Evolutionary conservation across 2,888 invertebrate genomes (phyloP), one percentile per base, ranked within the genome.

Genomic region (Callimorpha dominula): DNA sequence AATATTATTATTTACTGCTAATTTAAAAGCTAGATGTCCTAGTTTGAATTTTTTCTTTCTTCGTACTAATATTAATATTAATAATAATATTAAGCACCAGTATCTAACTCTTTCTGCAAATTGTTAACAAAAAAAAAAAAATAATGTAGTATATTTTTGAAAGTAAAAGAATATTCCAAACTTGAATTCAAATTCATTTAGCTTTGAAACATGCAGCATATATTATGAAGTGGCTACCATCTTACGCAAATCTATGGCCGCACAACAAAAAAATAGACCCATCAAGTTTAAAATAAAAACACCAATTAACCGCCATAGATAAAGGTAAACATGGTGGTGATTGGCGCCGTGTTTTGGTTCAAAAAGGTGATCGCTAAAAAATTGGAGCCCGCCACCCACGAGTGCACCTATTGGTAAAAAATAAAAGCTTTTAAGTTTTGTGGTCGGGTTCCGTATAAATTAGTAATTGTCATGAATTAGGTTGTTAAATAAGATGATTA

Each of bases 241-340:
- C 89, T 91, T 93, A 93, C 92, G 92, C 91, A 78, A 83, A 85
- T 78, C 74, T 81, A 57, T 70, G 73, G 64, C 43, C 64, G 74
- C 40, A 31, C 15, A 73, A 75, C 74, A 78, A 76, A 79, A n/a
- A 85, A 83, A 78, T 70, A 76, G 57, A 76, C 85, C 86, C 86
- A 85, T 86, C 86, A 85, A 82, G 87, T 8, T 68, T n/a, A 15
- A 54, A 67, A 87, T 84, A 84, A 89, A 92, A 92, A 92, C 90
- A 92, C 88, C 90, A 93, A 94, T 94, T 93, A 93, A 90, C 87
- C 85, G 80, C 72, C 77, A 71, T 77, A 85, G 89, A 90, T 91
- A 91, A 87, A 86, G 85, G 83, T 88, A 88, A 89, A 89, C 87
- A 88, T 78, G 81, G 80, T 81, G 83, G 78, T 85, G 85, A 84